A percentile compares a stretch with the other conserved stretches of the same genome.
These are phyloP conservation scores for Ferdinandea cuprea DNA, from an alignment of 2,888 invertebrate species.

Conservation along the genomic window DNA sequence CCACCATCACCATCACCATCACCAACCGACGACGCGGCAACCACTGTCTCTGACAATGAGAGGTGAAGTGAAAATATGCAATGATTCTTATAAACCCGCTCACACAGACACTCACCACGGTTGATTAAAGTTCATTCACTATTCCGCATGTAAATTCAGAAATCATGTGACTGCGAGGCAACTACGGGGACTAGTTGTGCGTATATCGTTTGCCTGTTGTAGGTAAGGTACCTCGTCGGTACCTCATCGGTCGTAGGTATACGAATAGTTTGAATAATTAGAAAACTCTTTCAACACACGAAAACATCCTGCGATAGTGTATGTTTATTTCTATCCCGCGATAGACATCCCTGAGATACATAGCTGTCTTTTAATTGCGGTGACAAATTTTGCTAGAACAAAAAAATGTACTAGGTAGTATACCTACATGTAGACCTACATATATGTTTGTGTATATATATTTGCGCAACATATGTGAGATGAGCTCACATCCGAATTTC, in stretches of 20 bases:
- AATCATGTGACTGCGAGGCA: slow-evolving; percentile 43
- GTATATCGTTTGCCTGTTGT: slow-evolving; percentile 8
- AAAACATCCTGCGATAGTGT: slow-evolving; percentile 30
- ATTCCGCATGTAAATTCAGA: slow-evolving; percentile 68
- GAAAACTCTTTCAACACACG: slow-evolving; percentile 18
- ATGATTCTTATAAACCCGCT: slow-evolving; percentile 3
- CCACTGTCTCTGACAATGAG: slow-evolving; percentile 12
- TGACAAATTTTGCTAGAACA: slow-evolving; percentile 50
- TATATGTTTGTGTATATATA: slow-evolving; percentile 7
- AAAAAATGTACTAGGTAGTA: neutral
- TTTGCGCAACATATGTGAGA: slow-evolving; percentile 32
- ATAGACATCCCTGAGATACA: slow-evolving; percentile 32
- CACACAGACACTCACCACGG: slow-evolving; percentile 29
- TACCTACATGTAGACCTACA: neutral
- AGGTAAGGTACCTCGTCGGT: slow-evolving; percentile 34
- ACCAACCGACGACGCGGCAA: neutral
- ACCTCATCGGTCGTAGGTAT: too few relatives aligned
- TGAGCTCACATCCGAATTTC: slow-evolving; percentile 2
- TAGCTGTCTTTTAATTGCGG: slow-evolving; percentile 62
- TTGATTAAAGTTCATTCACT: slow-evolving; percentile 73
- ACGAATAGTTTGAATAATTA: slow-evolving; percentile 64
- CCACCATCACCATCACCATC: neutral
- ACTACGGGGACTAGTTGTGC: slow-evolving; percentile 18
- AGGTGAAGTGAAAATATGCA: slow-evolving; percentile 46
- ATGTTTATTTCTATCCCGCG: slow-evolving; percentile 4